phyloP scores from a whole-genome alignment of 2,113 vertebrate genomes.

The Martes martes region DNA sequence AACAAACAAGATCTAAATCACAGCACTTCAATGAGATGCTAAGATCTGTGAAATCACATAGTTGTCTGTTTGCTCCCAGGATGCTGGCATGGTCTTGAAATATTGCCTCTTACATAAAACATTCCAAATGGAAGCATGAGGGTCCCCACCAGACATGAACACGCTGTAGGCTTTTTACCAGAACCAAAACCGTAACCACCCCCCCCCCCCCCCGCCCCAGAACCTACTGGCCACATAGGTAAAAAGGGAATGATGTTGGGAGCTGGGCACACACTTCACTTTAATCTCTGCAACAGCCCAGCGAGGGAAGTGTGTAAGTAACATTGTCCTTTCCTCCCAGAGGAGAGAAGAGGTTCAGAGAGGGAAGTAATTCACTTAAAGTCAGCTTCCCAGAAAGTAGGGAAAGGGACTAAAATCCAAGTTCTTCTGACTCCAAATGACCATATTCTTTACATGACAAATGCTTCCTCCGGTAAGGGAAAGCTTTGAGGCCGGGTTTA shows the following conservation, averaged over 20 bases:
- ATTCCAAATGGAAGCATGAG: neutral
- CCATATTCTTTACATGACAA: neutral
- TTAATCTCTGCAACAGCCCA: neutral
- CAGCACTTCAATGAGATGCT: neutral
- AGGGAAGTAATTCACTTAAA: neutral
- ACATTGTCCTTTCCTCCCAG: neutral
- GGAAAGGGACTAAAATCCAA: neutral
- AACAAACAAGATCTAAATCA: neutral
- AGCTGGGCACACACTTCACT: neutral
- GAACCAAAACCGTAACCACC: neutral
- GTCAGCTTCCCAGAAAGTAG: neutral
- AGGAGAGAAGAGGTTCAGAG: neutral
- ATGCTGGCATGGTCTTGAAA: neutral
- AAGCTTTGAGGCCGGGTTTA: neutral
- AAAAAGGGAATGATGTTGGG: neutral
- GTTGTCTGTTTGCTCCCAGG: neutral
- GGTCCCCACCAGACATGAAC: neutral
- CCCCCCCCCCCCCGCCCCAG: too few species aligned
- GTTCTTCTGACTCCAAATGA: neutral
- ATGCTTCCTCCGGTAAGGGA: neutral
- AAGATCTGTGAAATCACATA: slow-evolving; percentile 6
- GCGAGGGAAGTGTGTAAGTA: neutral
- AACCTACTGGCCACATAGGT: neutral
- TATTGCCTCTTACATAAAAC: neutral
- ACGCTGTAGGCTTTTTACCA: neutral